Conservation (phyloP, 2,888 invertebrate species). For the Agonopterix heracliana region DNA sequence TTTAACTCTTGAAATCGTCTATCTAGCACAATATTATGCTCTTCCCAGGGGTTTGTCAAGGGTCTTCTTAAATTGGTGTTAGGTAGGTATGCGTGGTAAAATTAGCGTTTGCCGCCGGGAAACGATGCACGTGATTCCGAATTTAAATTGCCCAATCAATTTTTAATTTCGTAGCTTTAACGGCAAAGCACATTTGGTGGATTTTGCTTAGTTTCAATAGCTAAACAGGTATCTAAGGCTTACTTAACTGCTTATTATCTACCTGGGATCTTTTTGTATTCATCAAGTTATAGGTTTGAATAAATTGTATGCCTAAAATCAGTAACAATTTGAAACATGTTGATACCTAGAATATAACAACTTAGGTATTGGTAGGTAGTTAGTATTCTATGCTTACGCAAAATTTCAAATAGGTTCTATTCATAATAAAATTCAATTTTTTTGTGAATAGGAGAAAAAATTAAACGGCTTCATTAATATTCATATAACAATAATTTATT, state of each 20-base stretch:
- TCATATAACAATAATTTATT: too few relatives aligned
- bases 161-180: conserved; percentile 55
- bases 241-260: not conserved
- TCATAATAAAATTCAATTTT: too few relatives aligned
- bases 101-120: conserved; percentile 39
- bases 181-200: conserved; percentile 3
- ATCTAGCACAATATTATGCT: not conserved
- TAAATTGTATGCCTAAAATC: too few relatives aligned
- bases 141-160: conserved; percentile 66
- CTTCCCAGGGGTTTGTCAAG: not conserved
- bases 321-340: too few relatives aligned
- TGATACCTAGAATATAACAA: too few relatives aligned
- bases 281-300: too few relatives aligned
- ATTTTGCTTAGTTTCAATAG: conserved; percentile 1
- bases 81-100: conserved; percentile 26
- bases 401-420: too few relatives aligned
- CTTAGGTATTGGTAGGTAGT: too few relatives aligned
- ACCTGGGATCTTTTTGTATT: not conserved
- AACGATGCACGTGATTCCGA: conserved; percentile 54
- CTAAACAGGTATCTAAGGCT: not conserved
- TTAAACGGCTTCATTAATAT: too few relatives aligned
- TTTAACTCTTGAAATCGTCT: conserved; percentile 1
- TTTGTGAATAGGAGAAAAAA: too few relatives aligned
- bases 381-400: too few relatives aligned
- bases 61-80: conserved; percentile 30